Percentiles rank a stretch among this genome's conserved stretches.
phyloP scores from a whole-genome alignment of 2,797 vertebrate species.

The Helostoma temminkii region DNA sequence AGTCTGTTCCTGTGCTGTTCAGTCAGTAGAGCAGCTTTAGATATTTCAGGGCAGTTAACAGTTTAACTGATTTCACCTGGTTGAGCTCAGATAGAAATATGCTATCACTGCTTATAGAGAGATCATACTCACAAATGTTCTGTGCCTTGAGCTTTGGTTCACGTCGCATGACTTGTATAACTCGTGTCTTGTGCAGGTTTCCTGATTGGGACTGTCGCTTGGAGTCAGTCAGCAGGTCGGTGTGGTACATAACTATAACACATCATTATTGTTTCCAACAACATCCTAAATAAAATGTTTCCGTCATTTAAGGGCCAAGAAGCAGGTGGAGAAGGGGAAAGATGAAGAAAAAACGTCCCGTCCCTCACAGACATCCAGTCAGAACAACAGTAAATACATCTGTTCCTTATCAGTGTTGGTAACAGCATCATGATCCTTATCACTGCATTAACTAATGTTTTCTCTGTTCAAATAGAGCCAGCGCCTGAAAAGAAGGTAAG shows the following conservation, averaged over 20 bases:
- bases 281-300: background rate
- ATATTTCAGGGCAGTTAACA: too few relatives aligned
- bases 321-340: constrained; percentile 39
- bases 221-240: constrained; percentile 71
- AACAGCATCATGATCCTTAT: background rate
- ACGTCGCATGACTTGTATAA: background rate
- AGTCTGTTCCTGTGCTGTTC: too few relatives aligned
- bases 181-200: constrained; percentile 72
- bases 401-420: background rate
- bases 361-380: constrained; percentile 12
- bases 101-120: too few relatives aligned
- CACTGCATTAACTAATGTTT: background rate
- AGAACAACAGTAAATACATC: constrained; percentile 38
- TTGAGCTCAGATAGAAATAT: too few relatives aligned
- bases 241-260: background rate
- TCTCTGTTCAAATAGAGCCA: constrained; percentile 32
- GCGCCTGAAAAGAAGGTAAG: constrained; percentile 56
- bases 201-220: constrained; percentile 82
- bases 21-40: too few relatives aligned
- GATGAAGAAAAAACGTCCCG: constrained; percentile 3
- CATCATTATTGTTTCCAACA: too few relatives aligned
- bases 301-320: constrained; percentile 41
- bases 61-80: too few relatives aligned
- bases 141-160: too few relatives aligned
- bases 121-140: too few relatives aligned